Evolutionary conservation across 2,797 vertebrate species (phyloP).

Genomic region (Urophycis tenuis): DNA sequence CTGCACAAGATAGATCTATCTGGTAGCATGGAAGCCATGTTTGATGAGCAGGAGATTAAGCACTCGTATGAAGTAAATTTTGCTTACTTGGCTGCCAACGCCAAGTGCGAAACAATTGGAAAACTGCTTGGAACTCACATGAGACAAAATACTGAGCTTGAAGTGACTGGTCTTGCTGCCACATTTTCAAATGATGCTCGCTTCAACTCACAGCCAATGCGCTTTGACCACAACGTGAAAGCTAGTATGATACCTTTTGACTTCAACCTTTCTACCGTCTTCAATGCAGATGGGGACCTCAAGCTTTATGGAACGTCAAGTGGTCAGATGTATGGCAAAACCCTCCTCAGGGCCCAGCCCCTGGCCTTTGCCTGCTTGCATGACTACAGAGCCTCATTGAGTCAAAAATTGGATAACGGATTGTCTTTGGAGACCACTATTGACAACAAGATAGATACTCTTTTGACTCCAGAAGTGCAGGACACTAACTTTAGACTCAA

Average conservation of each 20-base stretch:
- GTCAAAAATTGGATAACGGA: constrained; percentile 60
- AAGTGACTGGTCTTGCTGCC: constrained; percentile 77
- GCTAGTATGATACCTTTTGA: constrained; percentile 77
- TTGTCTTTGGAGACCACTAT: constrained; percentile 64
- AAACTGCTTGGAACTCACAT: constrained; percentile 74
- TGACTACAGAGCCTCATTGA: constrained; percentile 78
- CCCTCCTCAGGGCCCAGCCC: constrained; percentile 81
- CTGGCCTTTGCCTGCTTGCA: constrained; percentile 78
- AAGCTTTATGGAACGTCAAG: constrained; percentile 75
- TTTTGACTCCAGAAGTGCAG: constrained; percentile 77
- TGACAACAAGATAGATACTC: constrained; percentile 69
- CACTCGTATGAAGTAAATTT: constrained; percentile 78
- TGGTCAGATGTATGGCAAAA: constrained; percentile 82
- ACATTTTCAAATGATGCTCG: constrained; percentile 70
- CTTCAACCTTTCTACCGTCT: constrained; percentile 74
- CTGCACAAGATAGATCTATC: constrained; percentile 76
- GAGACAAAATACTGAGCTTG: constrained; percentile 76
- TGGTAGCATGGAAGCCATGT: constrained; percentile 74
- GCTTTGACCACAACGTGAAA: constrained; percentile 73
- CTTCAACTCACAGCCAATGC: constrained; percentile 76
- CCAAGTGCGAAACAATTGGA: constrained; percentile 80
- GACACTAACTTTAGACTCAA: constrained; percentile 72
- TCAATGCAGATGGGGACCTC: constrained; percentile 79
- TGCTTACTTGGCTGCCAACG: constrained; percentile 67
- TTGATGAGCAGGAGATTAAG: constrained; percentile 75